Evolutionary conservation across 2,113 vertebrate species (phyloP), one percentile per base, ranked within the genome.

Genomic region (Dasyornis broadbenti): DNA sequence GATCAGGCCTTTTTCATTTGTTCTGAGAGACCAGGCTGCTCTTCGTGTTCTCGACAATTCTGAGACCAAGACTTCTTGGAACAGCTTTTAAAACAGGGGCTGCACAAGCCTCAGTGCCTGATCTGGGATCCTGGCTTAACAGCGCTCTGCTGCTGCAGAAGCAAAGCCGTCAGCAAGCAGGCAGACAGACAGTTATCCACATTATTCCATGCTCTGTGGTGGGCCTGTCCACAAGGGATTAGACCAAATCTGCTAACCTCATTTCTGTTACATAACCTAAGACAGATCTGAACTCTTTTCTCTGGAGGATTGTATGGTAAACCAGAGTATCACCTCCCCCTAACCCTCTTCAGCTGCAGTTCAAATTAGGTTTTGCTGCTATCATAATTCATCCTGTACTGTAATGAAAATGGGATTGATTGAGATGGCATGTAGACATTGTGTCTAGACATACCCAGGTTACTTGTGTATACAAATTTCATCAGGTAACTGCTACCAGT

Each of bases 241-340:
- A 91, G 52, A 23, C 92, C 89, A 94, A 94, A 95, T 95, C 96
- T 96, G 97, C 89, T 95, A 96, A 96, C 95, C 90, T 95, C 90
- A 82, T 96, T 95, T 92, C 89, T 94, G 75, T 95, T 94, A 87
- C 20, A 86, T 90, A 96, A 96, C 93, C 95, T 52, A 86, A 96
- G 95, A 83, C 84, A 84, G 93, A 94, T 80, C 86, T 85, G 84
- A 96, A 96, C 91, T 69, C 84, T 81, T 49, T 68, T 42, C 96
- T 88, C 95, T 6, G 5, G 89, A 86, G 96, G 94, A 92, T 70
- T 82, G 76, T 21, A 56, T 88, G 79, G 81, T 90, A 94, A 96
- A 95, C 68, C 76, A 86, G 83, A 83, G 17, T 37, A 89, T 86
- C 95, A 31, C 89, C 82, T 94, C 87, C 86, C 72, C 76, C 33